Conservation (phyloP, 2,797 vertebrate genomes). For the Ibycter americanus region DNA sequence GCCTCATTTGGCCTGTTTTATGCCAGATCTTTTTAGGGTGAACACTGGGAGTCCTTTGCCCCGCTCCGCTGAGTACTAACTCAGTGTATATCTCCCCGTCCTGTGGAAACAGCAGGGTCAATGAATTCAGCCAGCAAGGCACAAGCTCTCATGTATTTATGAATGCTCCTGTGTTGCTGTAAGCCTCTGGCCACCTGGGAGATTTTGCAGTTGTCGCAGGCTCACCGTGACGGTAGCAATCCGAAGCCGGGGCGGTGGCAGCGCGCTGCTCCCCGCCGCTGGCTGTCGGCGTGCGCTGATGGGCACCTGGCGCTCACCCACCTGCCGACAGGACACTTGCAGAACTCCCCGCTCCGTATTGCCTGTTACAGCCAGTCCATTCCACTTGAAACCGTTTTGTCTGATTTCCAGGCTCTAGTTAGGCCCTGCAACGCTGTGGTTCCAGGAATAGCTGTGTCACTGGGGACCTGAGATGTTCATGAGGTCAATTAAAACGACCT, state of each 20-base stretch:
- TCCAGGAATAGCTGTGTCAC: neutral
- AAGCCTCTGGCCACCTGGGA: neutral
- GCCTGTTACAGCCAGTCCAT: neutral
- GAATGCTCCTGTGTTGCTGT: neutral
- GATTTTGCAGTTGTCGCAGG: neutral
- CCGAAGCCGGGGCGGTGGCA: neutral
- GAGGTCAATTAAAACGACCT: neutral
- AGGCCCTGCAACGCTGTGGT: neutral
- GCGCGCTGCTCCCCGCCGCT: rapidly evolving
- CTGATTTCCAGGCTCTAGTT: neutral
- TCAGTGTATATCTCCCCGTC: rapidly evolving
- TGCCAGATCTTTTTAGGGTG: neutral
- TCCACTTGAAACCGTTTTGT: neutral
- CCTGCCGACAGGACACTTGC: neutral
- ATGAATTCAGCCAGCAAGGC: neutral
- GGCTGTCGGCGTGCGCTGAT: rapidly evolving
- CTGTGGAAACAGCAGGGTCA: neutral
- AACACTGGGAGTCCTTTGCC: neutral
- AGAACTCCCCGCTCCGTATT: rapidly evolving
- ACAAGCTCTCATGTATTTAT: neutral
- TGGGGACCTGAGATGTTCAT: neutral
- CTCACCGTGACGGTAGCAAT: neutral
- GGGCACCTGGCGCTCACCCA: rapidly evolving
- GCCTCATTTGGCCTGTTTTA: slow-evolving; percentile 30
- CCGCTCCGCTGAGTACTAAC: neutral